Percentiles rank a stretch among this genome's conserved stretches.
Evolutionary conservation across 1,140 invertebrate species (phyloP).

Genomic region (Drosophila serrata): DNA sequence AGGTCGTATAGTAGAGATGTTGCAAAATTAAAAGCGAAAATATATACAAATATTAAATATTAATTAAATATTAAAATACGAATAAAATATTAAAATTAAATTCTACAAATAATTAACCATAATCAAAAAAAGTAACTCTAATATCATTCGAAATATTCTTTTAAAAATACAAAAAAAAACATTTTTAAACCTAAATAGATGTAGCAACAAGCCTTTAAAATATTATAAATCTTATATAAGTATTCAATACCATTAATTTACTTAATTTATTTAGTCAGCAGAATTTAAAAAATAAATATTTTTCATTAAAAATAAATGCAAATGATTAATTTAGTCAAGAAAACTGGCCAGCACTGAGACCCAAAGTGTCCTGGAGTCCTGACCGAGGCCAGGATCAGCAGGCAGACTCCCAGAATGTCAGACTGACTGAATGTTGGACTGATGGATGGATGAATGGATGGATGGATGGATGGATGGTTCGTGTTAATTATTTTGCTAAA

Average conservation of each 20-base stretch:
- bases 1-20: slow-evolving; percentile 13
- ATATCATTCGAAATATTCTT: neutral
- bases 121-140: neutral
- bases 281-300: neutral
- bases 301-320: neutral
- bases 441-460: slow-evolving; percentile 5
- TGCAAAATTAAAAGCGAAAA: neutral
- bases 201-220: neutral
- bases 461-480: slow-evolving; percentile 32
- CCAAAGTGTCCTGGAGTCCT: slow-evolving; percentile 20
- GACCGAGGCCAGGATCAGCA: slow-evolving; percentile 9
- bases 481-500: slow-evolving; percentile 82
- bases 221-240: neutral
- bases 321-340: neutral
- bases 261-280: neutral
- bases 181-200: neutral
- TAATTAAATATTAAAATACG: too few species aligned
- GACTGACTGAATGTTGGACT: slow-evolving; percentile 15
- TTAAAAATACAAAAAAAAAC: neutral
- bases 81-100: neutral
- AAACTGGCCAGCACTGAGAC: slow-evolving; percentile 14
- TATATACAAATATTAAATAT: too few species aligned
- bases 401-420: slow-evolving; percentile 3
- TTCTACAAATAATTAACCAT: neutral
- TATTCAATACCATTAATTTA: neutral